Evolutionary conservation across 2,113 vertebrate species (phyloP).

Genomic region (Petroica traversi): DNA sequence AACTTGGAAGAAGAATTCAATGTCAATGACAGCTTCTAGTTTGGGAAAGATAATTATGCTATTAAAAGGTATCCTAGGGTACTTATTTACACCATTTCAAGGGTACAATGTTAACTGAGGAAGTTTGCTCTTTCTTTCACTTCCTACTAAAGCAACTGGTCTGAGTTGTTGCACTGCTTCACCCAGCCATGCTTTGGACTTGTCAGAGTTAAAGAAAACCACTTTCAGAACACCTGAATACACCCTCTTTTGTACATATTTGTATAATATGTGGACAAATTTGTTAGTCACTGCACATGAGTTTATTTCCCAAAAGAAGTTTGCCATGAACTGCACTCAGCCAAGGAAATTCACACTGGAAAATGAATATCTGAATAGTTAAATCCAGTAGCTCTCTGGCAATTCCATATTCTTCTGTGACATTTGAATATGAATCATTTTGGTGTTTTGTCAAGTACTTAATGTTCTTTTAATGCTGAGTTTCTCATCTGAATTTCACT

Average conservation of each 20-base stretch:
- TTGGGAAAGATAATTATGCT: background rate
- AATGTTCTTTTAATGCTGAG: background rate
- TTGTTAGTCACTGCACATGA: background rate
- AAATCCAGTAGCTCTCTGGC: background rate
- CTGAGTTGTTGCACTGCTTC: background rate
- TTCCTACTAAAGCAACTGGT: background rate
- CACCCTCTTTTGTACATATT: no score
- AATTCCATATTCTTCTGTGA: background rate
- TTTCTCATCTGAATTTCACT: slow-evolving; percentile 49
- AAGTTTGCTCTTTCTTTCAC: background rate
- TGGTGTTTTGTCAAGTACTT: background rate
- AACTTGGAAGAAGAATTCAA: background rate
- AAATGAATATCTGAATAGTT: background rate
- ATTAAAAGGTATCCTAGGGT: background rate
- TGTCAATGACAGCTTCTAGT: background rate
- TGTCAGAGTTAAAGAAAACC: background rate
- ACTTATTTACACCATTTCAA: background rate
- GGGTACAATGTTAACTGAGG: background rate
- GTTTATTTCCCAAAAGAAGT: background rate
- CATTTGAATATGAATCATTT: slow-evolving; percentile 1
- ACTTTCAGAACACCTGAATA: background rate
- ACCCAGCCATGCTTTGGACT: background rate
- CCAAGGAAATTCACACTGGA: background rate
- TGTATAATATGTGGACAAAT: fast-evolving
- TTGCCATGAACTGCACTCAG: background rate